These are phyloP conservation scores for Drosophila longiperda DNA, from an alignment of 2,888 invertebrate species.

Conservation along the genomic window DNA sequence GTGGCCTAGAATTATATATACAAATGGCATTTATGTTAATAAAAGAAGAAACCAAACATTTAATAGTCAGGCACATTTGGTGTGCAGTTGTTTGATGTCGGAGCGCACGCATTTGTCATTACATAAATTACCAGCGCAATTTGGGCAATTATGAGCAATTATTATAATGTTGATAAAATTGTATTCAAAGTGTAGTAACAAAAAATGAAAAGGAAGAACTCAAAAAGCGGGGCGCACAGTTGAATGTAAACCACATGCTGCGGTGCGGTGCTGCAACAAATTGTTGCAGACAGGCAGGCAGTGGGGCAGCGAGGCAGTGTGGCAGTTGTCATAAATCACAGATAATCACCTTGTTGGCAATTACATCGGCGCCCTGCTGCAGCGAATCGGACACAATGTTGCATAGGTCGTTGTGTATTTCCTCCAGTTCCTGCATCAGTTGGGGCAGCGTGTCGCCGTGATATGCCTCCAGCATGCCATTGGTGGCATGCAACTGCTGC, in stretches of 20 bases:
- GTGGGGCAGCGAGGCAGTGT: not conserved
- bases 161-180: slow-evolving; percentile 67
- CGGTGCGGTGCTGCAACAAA: slow-evolving; percentile 45
- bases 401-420: slow-evolving; percentile 95
- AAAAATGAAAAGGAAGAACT: slow-evolving; percentile 24
- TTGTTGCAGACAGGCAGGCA: slow-evolving; percentile 42
- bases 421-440: slow-evolving; percentile 95
- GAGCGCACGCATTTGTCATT: slow-evolving; percentile 52
- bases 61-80: slow-evolving; percentile 22
- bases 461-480: slow-evolving; percentile 96
- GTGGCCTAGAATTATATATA: slow-evolving; percentile 86
- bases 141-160: slow-evolving; percentile 69
- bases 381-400: slow-evolving; percentile 94
- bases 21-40: not conserved
- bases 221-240: slow-evolving; percentile 16
- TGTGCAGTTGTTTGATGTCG: slow-evolving; percentile 39
- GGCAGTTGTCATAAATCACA: slow-evolving; percentile 62
- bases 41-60: slow-evolving; percentile 33
- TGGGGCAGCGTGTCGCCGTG: slow-evolving; percentile 94
- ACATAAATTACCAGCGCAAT: slow-evolving; percentile 66
- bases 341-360: slow-evolving; percentile 90
- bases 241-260: slow-evolving; percentile 40
- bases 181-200: slow-evolving; percentile 13
- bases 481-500: slow-evolving; percentile 95
- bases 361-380: slow-evolving; percentile 93